Evolutionary conservation across 1,140 invertebrate species (phyloP).

Genomic region (Camponotus floridanus): DNA sequence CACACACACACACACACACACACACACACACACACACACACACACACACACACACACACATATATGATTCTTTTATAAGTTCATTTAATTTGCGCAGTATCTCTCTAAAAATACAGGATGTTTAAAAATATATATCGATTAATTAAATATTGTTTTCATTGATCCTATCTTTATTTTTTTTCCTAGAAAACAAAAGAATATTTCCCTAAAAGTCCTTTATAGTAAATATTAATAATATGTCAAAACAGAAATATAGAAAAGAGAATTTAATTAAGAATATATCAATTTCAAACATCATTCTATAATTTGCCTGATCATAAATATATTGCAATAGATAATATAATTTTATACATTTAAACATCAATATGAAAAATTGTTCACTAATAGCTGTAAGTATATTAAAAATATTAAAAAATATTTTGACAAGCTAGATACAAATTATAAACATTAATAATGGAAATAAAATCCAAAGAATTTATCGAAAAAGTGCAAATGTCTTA

Average conservation of each 20-base stretch:
- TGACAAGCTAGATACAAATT: too few relatives aligned
- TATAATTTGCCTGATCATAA: not conserved
- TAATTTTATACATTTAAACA: not conserved
- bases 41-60: too few relatives aligned
- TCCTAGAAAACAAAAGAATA: conserved; percentile 39
- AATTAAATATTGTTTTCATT: conserved; percentile 27
- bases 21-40: too few relatives aligned
- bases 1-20: too few relatives aligned
- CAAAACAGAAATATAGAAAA: conserved; percentile 1
- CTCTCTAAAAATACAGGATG: too few relatives aligned
- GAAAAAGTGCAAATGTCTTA: not conserved
- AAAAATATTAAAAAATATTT: not conserved
- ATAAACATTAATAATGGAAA: not conserved
- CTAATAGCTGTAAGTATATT: conserved; percentile 18
- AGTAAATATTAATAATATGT: not conserved
- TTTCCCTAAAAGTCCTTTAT: not conserved
- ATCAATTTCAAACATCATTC: conserved; percentile 6
- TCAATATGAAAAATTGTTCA: conserved; percentile 17
- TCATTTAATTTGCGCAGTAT: too few relatives aligned
- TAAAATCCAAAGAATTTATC: not conserved
- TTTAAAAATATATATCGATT: not conserved
- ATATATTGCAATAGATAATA: not conserved
- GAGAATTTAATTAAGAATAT: not conserved
- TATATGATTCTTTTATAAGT: too few relatives aligned
- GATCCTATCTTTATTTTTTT: not conserved